phyloP scores from a whole-genome alignment of 1,140 invertebrate species.

The Aphis craccivora region DNA sequence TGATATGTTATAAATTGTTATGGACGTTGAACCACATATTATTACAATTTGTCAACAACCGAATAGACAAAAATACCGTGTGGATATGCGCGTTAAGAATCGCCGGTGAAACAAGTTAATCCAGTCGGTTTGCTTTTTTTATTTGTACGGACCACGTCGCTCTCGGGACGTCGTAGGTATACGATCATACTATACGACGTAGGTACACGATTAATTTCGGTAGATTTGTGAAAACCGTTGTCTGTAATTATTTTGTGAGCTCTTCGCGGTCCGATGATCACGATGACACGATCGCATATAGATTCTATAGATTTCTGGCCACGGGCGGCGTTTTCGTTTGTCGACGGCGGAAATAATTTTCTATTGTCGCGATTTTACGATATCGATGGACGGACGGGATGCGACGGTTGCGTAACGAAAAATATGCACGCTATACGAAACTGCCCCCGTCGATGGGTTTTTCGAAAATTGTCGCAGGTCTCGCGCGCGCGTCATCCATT shows the following conservation, averaged over 20 bases:
- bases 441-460: background rate
- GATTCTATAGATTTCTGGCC: background rate
- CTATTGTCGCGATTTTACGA: background rate
- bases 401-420: background rate
- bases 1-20: background rate
- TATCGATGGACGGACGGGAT: background rate
- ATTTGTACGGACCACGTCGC: background rate
- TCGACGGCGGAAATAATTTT: background rate
- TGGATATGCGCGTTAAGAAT: background rate
- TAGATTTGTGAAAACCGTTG: background rate
- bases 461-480: slow-evolving; percentile 15
- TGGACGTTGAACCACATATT: background rate
- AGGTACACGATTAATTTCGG: background rate
- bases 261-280: background rate
- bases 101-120: slow-evolving; percentile 11
- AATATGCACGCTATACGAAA: background rate
- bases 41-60: background rate
- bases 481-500: background rate
- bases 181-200: too few species aligned
- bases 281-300: background rate
- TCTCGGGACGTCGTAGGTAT: background rate
- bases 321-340: background rate
- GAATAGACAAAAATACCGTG: background rate
- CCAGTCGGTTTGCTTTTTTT: background rate
- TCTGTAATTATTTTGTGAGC: background rate